These are phyloP conservation scores for Platysternon megacephalum DNA, from an alignment of 2,113 vertebrate genomes.

Conservation along the genomic window DNA sequence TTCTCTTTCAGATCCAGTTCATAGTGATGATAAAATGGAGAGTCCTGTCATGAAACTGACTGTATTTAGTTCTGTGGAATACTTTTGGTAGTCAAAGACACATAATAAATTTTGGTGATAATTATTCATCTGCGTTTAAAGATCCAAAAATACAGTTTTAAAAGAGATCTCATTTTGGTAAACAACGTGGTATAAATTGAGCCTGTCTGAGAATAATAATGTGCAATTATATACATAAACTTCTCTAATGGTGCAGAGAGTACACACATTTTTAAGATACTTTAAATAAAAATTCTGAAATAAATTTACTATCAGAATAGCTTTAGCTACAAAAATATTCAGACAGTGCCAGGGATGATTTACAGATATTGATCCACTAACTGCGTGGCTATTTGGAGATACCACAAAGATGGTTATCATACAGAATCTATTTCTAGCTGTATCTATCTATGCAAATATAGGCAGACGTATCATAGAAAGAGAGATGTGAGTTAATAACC, in stretches of 20 bases:
- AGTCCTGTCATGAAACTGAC: conserved; percentile 86
- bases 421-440: neutral
- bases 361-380: conserved; percentile 32
- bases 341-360: conserved; percentile 24
- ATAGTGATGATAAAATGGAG: conserved; percentile 95
- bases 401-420: conserved; percentile 16
- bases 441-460: neutral
- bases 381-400: neutral
- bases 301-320: conserved; percentile 27
- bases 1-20: conserved; percentile 95
- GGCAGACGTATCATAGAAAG: neutral
- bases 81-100: conserved; percentile 52
- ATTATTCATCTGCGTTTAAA: conserved; percentile 51
- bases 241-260: conserved; percentile 25
- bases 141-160: neutral
- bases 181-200: conserved; percentile 12
- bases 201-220: neutral
- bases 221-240: conserved; percentile 34
- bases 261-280: conserved; percentile 6
- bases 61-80: conserved; percentile 69
- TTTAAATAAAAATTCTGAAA: conserved; percentile 39
- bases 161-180: conserved; percentile 19
- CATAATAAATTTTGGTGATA: conserved; percentile 42
- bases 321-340: conserved; percentile 46
- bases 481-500: neutral